phyloP scores from a whole-genome alignment of 2,797 vertebrate species.

The Malacoraja senta region DNA sequence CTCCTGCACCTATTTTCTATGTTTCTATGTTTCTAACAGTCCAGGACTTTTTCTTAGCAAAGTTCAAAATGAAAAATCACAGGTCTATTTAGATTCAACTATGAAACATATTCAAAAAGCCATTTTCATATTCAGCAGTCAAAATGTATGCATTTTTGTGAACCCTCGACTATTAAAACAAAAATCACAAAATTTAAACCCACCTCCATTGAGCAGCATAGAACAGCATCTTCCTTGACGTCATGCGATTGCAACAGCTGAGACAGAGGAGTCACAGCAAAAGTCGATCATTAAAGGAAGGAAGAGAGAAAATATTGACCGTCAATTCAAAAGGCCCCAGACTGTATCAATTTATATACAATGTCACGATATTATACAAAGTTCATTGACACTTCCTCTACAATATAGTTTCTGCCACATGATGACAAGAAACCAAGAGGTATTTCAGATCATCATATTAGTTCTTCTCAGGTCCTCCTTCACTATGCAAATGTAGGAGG shows the following conservation, averaged over 20 bases:
- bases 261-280: not conserved
- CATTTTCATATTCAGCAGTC: not conserved
- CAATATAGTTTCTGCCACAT: not conserved
- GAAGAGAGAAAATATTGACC: conserved; percentile 1
- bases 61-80: not conserved
- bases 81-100: not conserved
- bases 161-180: not conserved
- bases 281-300: not conserved
- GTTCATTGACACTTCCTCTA: not conserved
- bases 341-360: not conserved
- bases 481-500: not conserved
- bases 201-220: conserved; percentile 98
- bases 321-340: not conserved
- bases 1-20: too few species aligned
- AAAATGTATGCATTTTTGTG: not conserved
- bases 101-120: not conserved
- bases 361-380: not conserved
- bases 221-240: conserved; percentile 89
- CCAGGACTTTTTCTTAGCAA: not conserved
- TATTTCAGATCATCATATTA: not conserved
- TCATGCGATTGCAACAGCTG: conserved; percentile 88
- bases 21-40: too few species aligned
- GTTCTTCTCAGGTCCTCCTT: not conserved
- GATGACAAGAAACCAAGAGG: not conserved
- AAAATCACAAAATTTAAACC: conserved; percentile 39